phyloP scores from a whole-genome alignment of 2,888 invertebrate species.

The Synergus laeviventris region DNA sequence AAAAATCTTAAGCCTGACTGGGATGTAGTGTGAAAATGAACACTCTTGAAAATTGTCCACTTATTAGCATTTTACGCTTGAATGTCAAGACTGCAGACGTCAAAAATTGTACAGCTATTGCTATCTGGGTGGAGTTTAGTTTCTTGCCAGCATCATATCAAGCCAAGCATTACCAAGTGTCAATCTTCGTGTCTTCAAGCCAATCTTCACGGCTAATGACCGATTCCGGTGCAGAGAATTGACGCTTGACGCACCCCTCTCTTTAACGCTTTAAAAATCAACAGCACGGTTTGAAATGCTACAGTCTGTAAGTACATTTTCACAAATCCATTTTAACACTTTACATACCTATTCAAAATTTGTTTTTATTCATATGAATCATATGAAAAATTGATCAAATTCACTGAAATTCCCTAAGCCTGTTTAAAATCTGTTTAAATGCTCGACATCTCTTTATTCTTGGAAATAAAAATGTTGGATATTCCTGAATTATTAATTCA shows the following conservation, averaged over 20 bases:
- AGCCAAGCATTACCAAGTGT: slow-evolving; percentile 22
- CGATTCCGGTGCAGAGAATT: slow-evolving; percentile 32
- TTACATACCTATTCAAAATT: background rate
- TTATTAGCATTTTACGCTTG: slow-evolving; percentile 7
- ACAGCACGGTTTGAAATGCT: background rate
- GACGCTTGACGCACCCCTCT: slow-evolving; percentile 16
- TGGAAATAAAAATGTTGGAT: too few species aligned
- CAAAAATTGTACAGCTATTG: slow-evolving; percentile 4
- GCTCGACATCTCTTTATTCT: too few species aligned
- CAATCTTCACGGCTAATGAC: slow-evolving; percentile 29
- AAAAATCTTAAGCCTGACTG: background rate
- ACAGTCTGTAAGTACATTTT: background rate
- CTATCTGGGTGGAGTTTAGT: background rate
- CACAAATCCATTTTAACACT: background rate
- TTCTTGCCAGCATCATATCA: slow-evolving; percentile 24
- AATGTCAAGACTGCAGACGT: background rate
- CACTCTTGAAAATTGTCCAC: background rate
- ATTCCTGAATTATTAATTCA: too few species aligned
- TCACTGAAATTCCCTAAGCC: too few species aligned
- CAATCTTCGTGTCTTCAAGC: slow-evolving; percentile 23
- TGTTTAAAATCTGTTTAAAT: too few species aligned
- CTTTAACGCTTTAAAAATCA: background rate
- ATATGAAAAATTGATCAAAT: too few species aligned
- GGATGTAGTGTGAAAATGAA: background rate
- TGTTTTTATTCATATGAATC: too few species aligned